Percentiles rank a stretch among this genome's conserved stretches.
Conservation (phyloP, 2,797 vertebrate genomes). For the Pteropus rufus region DNA sequence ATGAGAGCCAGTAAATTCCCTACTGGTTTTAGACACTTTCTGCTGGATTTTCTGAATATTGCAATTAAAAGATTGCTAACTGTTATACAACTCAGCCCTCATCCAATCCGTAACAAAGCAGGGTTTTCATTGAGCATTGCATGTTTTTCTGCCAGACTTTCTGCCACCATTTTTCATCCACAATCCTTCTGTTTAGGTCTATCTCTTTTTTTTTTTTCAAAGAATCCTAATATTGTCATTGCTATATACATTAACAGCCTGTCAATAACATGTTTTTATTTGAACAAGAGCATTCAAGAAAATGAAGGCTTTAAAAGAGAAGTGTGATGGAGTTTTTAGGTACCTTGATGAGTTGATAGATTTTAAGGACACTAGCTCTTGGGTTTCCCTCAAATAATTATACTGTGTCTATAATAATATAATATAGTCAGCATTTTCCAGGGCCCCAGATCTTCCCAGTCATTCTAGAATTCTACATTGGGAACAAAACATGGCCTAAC, state of each 20-base stretch:
- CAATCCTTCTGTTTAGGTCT: not conserved
- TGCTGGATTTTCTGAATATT: not conserved
- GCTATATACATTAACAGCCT: not conserved
- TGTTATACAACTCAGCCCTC: not conserved
- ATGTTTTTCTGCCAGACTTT: not conserved
- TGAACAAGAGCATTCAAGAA: not conserved
- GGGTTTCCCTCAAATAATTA: not conserved
- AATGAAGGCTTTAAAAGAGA: not conserved
- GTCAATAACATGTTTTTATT: not conserved
- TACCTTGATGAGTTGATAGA: not conserved
- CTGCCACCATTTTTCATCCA: not conserved
- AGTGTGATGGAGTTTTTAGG: not conserved
- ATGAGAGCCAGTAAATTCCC: not conserved
- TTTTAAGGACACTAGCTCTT: not conserved
- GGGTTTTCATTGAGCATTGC: not conserved
- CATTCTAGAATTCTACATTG: not conserved
- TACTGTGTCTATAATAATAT: not conserved
- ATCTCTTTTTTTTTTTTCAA: not conserved
- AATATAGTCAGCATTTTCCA: not conserved
- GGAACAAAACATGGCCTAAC: not conserved
- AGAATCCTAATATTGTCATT: not conserved
- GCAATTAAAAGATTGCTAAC: not conserved
- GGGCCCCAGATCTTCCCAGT: not conserved
- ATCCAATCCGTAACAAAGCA: not conserved
- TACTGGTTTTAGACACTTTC: not conserved